Percentiles rank a stretch among this genome's conserved stretches.
Evolutionary conservation across 2,797 vertebrate species (phyloP).

Genomic region (Sandelia bainsii): DNA sequence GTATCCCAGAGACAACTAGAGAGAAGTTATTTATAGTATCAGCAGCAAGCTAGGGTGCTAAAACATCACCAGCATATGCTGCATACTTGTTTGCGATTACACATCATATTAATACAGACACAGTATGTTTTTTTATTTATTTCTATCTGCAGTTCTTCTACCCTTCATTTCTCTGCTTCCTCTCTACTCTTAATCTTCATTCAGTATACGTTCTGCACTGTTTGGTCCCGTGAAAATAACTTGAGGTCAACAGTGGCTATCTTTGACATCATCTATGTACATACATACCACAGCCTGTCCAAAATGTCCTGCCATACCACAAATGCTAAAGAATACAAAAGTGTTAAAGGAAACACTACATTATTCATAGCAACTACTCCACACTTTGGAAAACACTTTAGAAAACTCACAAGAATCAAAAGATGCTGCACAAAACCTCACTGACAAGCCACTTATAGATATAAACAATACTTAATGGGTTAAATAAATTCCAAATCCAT

Average conservation of each 20-base stretch:
- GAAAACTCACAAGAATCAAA: slow-evolving; percentile 26
- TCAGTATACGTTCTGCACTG: slow-evolving; percentile 19
- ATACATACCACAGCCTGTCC: slow-evolving; percentile 7
- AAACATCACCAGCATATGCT: slow-evolving; percentile 17
- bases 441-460: slow-evolving; percentile 20
- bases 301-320: slow-evolving; percentile 4
- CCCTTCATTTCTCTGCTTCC: slow-evolving; percentile 12
- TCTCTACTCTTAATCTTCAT: slow-evolving; percentile 18
- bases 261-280: not conserved
- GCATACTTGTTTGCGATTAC: not conserved
- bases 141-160: not conserved
- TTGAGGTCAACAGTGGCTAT: not conserved
- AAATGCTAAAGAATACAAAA: not conserved
- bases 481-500: slow-evolving; percentile 9
- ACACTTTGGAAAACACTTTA: slow-evolving; percentile 44
- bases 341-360: slow-evolving; percentile 29
- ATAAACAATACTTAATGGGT: slow-evolving; percentile 30
- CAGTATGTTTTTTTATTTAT: not conserved
- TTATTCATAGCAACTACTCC: slow-evolving; percentile 32
- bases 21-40: slow-evolving; percentile 21
- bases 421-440: slow-evolving; percentile 13
- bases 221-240: not conserved
- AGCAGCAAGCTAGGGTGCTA: slow-evolving; percentile 30
- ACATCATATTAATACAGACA: slow-evolving; percentile 6
- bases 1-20: too few species aligned